Percentiles rank a stretch among this genome's conserved stretches.
Conservation (phyloP, 2,113 vertebrate species). For the Recurvirostra avosetta region DNA sequence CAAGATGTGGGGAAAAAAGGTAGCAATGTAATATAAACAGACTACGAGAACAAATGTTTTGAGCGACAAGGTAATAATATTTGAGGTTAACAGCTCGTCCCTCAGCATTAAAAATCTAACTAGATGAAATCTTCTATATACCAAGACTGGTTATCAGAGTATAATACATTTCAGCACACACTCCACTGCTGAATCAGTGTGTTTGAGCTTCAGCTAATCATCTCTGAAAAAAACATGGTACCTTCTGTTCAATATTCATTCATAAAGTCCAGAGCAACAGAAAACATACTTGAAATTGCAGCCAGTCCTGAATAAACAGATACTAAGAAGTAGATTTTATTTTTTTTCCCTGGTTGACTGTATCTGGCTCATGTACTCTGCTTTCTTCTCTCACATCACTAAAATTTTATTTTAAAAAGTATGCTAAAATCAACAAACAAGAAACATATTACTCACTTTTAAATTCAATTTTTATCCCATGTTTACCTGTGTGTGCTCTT, state of each 20-base stretch:
- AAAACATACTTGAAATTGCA: background rate
- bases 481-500: background rate
- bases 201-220: background rate
- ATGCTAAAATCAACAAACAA: background rate
- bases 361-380: too few relatives aligned
- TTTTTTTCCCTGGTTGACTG: background rate
- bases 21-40: background rate
- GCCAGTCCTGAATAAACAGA: background rate
- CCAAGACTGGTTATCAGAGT: background rate
- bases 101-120: background rate
- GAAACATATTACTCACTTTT: background rate
- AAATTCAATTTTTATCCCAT: background rate
- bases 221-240: background rate
- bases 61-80: background rate
- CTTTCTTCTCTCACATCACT: background rate
- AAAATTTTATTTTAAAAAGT: background rate
- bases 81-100: background rate
- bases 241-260: background rate
- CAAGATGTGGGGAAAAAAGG: background rate
- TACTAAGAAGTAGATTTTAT: background rate
- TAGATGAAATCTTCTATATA: background rate
- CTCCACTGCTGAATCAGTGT: background rate
- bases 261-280: background rate
- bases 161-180: background rate
- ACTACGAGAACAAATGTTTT: background rate